Evolutionary conservation across 2,797 vertebrate species (phyloP).

Genomic region (Mormyrus hasselquistii): DNA sequence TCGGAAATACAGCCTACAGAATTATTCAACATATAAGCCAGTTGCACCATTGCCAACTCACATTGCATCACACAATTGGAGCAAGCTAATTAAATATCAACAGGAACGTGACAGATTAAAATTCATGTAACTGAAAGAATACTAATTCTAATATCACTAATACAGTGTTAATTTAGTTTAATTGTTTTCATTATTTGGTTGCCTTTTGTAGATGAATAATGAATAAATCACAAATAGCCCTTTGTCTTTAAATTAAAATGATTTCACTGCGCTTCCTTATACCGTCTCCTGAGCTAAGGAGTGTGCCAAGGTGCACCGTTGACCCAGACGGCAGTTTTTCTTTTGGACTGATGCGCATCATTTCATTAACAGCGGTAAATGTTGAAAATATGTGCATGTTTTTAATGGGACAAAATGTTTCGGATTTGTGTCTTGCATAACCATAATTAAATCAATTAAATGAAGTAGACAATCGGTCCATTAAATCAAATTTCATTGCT

Average conservation of each 20-base stretch:
- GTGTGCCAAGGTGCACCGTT: not conserved
- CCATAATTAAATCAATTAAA: not conserved
- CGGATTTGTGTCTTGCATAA: not conserved
- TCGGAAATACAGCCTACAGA: not conserved
- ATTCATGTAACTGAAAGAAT: not conserved
- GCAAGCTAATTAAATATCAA: not conserved
- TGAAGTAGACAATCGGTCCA: not conserved
- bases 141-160: not conserved
- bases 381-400: not conserved
- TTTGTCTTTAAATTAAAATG: not conserved
- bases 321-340: not conserved
- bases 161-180: not conserved
- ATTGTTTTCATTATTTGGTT: not conserved
- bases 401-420: not conserved
- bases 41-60: not conserved
- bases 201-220: not conserved
- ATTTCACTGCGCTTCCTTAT: not conserved
- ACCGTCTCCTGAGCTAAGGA: not conserved
- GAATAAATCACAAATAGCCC: not conserved
- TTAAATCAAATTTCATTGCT: constrained; percentile 4
- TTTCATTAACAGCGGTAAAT: not conserved
- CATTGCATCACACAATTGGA: not conserved
- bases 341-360: not conserved
- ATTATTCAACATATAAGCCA: not conserved
- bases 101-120: not conserved